Evolutionary conservation across 2,888 invertebrate species (phyloP).

Genomic region (Ormyrus rosae): DNA sequence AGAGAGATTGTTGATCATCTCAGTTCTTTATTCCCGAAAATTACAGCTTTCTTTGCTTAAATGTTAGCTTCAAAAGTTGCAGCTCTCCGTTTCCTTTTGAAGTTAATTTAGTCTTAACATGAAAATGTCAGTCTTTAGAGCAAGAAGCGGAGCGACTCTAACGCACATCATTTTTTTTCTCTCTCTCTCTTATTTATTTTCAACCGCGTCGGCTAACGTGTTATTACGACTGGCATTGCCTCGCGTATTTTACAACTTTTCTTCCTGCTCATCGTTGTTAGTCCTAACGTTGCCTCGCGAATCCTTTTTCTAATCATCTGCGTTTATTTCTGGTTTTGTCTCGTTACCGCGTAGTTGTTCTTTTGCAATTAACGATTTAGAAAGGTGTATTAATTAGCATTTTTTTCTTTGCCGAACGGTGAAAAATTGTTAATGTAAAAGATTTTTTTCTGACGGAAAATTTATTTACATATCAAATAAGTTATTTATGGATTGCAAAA

Average conservation of each 20-base stretch:
- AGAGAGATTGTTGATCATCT: too few species aligned
- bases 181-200: conserved; percentile 24
- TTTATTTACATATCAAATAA: too few species aligned
- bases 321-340: background rate
- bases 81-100: conserved; percentile 15
- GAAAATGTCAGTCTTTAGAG: conserved; percentile 30
- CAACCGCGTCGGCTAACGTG: conserved; percentile 5
- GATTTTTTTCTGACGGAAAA: too few species aligned
- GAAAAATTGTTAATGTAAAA: too few species aligned
- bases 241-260: conserved; percentile 27
- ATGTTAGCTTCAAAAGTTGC: background rate
- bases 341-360: background rate
- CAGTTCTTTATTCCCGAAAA: background rate
- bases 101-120: background rate
- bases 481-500: too few species aligned
- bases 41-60: conserved; percentile 2
- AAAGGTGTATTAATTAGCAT: too few species aligned
- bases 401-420: too few species aligned
- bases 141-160: conserved; percentile 24
- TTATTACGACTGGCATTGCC: conserved; percentile 6
- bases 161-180: conserved; percentile 15
- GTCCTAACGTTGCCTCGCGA: background rate
- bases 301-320: background rate
- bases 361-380: too few species aligned
- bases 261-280: conserved; percentile 1